Percentiles rank a stretch among this genome's conserved stretches.
phyloP scores from a whole-genome alignment of 2,888 invertebrate species.

The Tenthredo scrophulariae region DNA sequence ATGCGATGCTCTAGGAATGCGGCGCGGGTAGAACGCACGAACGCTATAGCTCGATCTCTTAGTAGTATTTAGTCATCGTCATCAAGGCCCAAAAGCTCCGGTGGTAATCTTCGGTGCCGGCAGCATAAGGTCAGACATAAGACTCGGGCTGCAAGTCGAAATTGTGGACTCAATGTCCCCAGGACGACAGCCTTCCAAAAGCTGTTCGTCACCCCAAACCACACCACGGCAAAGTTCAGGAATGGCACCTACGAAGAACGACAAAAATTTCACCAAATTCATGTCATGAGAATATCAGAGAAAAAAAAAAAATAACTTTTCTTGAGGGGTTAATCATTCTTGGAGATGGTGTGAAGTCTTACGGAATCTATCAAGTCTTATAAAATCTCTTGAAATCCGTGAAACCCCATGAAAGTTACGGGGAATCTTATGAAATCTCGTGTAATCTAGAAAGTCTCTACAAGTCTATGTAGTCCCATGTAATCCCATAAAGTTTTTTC shows the following conservation, averaged over 20 bases:
- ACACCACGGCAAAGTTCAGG: conserved; percentile 94
- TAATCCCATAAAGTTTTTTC: no score
- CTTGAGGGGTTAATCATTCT: no score
- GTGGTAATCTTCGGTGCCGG: conserved; percentile 90
- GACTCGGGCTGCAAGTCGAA: conserved; percentile 92
- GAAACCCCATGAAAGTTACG: no score
- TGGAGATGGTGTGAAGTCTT: no score
- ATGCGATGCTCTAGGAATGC: conserved; percentile 71
- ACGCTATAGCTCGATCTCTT: conserved; percentile 41
- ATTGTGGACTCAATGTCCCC: conserved; percentile 94
- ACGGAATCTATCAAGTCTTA: no score
- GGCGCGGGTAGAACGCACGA: conserved; percentile 58
- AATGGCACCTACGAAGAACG: conserved; percentile 84
- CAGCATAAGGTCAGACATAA: conserved; percentile 94
- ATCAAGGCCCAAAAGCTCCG: conserved; percentile 92
- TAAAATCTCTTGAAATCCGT: no score
- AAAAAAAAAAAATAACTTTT: no score
- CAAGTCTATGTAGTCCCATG: no score
- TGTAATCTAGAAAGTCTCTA: no score
- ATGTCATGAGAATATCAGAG: neutral
- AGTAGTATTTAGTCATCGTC: conserved; percentile 85
- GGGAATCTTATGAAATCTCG: no score
- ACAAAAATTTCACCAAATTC: neutral
- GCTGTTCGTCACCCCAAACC: conserved; percentile 96
- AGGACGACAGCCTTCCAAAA: conserved; percentile 97